These are phyloP conservation scores for Sapajus apella DNA, from an alignment of 2,113 vertebrate species.

Conservation along the genomic window DNA sequence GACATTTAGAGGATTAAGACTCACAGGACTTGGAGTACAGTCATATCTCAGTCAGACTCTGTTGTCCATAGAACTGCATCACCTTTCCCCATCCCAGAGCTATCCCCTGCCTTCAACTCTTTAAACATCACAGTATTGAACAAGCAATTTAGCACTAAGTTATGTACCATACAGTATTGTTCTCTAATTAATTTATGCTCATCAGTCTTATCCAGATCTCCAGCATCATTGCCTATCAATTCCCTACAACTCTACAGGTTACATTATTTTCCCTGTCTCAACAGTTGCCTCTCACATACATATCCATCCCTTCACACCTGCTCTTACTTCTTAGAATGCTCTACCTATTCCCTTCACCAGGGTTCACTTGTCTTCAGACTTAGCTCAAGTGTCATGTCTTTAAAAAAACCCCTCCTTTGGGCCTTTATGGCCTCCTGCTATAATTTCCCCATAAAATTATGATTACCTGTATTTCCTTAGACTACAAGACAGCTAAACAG, in stretches of 20 bases:
- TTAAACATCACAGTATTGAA: background rate
- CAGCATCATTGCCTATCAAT: background rate
- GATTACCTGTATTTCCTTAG: background rate
- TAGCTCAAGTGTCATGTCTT: background rate
- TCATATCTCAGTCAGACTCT: background rate
- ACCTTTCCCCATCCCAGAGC: background rate
- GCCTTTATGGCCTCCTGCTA: background rate
- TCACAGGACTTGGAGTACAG: background rate
- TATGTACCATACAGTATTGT: fast-evolving
- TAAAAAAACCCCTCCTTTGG: background rate
- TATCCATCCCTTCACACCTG: background rate
- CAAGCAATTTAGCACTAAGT: background rate
- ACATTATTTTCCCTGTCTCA: background rate
- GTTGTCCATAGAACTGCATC: background rate
- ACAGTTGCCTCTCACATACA: background rate
- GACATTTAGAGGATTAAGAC: background rate
- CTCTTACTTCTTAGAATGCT: background rate
- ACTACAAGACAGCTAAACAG: background rate
- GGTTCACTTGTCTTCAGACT: background rate
- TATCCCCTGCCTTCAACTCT: background rate
- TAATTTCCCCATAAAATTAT: background rate
- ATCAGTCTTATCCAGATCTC: background rate
- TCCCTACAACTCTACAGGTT: background rate
- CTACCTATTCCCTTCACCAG: background rate
- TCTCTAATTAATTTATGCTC: background rate